These are phyloP conservation scores for Ditylenchus dipsaci DNA, from an alignment of 1,140 invertebrate species.

Conservation along the genomic window DNA sequence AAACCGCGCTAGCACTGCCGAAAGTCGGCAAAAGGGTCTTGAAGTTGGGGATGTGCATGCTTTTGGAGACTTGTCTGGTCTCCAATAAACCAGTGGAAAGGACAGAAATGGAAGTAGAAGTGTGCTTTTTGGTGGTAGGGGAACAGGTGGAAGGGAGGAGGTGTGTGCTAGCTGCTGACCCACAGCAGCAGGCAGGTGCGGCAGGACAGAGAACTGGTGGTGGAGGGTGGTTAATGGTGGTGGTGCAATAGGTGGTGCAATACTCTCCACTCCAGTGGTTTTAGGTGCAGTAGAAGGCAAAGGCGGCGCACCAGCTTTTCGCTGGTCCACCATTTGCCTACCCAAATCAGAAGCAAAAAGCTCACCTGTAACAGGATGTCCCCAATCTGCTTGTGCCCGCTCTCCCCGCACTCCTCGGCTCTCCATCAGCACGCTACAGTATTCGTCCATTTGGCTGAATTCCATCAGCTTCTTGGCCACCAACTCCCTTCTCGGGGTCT, in stretches of 20 bases:
- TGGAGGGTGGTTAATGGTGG: conserved; percentile 2
- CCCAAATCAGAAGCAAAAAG: neutral
- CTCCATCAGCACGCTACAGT: conserved; percentile 45
- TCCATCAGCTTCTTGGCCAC: conserved; percentile 23
- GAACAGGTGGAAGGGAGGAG: neutral
- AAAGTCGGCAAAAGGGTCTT: conserved; percentile 36
- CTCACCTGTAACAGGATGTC: conserved; percentile 40
- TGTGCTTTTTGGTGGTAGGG: no score
- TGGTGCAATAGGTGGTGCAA: conserved; percentile 4
- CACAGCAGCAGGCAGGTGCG: no score
- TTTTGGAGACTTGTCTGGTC: conserved; percentile 22
- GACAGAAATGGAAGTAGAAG: neutral
- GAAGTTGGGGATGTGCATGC: conserved; percentile 38
- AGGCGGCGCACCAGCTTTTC: neutral
- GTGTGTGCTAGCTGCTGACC: no score
- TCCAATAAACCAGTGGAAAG: neutral
- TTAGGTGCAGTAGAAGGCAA: conserved; percentile 17
- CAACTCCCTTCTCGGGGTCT: conserved; percentile 2
- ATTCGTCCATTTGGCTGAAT: conserved; percentile 27
- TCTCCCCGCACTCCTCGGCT: conserved; percentile 30
- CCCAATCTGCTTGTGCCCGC: conserved; percentile 27
- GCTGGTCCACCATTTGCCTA: no score
- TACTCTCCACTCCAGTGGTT: neutral
- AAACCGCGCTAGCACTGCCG: conserved; percentile 26
- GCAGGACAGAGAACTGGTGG: no score